These are phyloP conservation scores for Listronotus bonariensis DNA, from an alignment of 1,140 invertebrate genomes.

Conservation along the genomic window DNA sequence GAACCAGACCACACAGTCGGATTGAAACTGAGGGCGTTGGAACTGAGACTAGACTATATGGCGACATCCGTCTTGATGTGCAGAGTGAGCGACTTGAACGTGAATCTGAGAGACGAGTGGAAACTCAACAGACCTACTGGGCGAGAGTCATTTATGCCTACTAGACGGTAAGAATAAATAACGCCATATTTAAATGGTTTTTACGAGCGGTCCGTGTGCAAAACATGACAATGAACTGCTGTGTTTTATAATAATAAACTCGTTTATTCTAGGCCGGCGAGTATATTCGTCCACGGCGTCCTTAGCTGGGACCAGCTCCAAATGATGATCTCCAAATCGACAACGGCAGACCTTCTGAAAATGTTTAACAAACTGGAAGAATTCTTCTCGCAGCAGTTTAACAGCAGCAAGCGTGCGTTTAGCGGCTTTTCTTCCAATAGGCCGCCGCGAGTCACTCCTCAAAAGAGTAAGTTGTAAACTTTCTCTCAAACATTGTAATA, in stretches of 20 bases:
- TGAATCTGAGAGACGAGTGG: slow-evolving; percentile 85
- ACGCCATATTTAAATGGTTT: no score
- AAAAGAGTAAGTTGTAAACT: slow-evolving; percentile 50
- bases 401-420: slow-evolving; percentile 89
- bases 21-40: slow-evolving; percentile 82
- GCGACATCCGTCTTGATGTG: slow-evolving; percentile 92
- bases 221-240: neutral
- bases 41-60: slow-evolving; percentile 94
- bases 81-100: slow-evolving; percentile 79
- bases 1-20: slow-evolving; percentile 89
- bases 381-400: slow-evolving; percentile 95
- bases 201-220: no score
- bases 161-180: slow-evolving; percentile 56
- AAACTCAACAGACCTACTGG: slow-evolving; percentile 56
- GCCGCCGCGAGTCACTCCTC: slow-evolving; percentile 44
- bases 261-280: slow-evolving; percentile 70
- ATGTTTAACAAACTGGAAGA: slow-evolving; percentile 96
- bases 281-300: slow-evolving; percentile 92
- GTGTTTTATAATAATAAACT: slow-evolving; percentile 16
- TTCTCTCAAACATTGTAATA: neutral
- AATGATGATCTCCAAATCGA: slow-evolving; percentile 94
- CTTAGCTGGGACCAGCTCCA: slow-evolving; percentile 94
- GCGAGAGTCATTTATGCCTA: slow-evolving; percentile 61
- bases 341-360: slow-evolving; percentile 93
- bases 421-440: slow-evolving; percentile 55